Conservation (phyloP, 2,113 vertebrate species). For the Serinus canaria region DNA sequence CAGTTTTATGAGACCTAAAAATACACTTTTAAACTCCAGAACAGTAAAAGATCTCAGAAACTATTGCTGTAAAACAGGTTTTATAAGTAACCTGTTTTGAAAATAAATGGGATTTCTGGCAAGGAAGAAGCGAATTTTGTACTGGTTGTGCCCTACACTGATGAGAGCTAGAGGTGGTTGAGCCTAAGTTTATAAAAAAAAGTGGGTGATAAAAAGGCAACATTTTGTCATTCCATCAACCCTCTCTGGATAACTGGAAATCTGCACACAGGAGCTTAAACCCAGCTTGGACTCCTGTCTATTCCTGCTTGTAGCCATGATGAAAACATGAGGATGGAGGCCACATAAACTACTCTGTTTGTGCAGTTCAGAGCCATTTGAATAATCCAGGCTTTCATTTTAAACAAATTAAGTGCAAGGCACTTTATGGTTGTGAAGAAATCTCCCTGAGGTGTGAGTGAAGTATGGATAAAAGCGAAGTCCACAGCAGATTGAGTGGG, state of each 20-base stretch:
- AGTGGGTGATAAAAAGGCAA: background rate
- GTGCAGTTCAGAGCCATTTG: conserved; percentile 1
- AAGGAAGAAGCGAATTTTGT: background rate
- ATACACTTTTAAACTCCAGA: background rate
- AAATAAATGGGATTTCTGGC: background rate
- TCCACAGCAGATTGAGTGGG: background rate
- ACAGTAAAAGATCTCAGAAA: background rate
- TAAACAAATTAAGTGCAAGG: conserved; percentile 21
- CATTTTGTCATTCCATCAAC: background rate
- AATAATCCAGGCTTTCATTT: conserved; percentile 30
- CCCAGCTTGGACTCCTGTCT: background rate
- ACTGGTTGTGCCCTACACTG: accelerated
- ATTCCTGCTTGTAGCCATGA: background rate
- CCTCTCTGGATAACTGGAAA: background rate
- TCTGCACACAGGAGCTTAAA: background rate
- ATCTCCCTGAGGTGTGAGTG: background rate
- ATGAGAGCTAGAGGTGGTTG: background rate
- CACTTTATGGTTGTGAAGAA: conserved; percentile 21
- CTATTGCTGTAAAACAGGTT: background rate
- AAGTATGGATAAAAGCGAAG: background rate
- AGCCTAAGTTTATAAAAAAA: background rate
- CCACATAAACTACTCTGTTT: background rate
- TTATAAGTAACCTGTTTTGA: accelerated
- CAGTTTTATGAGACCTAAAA: background rate
- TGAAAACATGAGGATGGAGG: background rate